Conservation (phyloP, 2,888 invertebrate genomes). For the Trachelus iudaicus region DNA sequence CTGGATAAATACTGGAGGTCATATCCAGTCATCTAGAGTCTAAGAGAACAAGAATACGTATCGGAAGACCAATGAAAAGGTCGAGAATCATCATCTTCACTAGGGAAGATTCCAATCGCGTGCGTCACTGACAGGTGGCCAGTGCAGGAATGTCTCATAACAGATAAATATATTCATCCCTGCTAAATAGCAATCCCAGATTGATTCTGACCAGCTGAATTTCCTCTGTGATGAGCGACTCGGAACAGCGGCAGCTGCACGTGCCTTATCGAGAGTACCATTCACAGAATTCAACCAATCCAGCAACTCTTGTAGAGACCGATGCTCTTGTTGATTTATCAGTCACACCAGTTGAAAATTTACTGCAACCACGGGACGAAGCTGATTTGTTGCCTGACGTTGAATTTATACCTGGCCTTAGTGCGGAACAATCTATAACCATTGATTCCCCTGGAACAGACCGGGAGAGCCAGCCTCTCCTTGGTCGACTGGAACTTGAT, state of each 20-base stretch:
- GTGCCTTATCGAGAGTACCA: slow-evolving; percentile 65
- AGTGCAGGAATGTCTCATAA: slow-evolving; percentile 43
- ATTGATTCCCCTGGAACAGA: slow-evolving; percentile 87
- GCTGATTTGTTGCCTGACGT: slow-evolving; percentile 76
- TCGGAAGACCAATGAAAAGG: slow-evolving; percentile 17
- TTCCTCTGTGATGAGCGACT: slow-evolving; percentile 63
- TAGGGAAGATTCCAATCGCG: slow-evolving; percentile 25
- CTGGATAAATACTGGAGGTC: not conserved
- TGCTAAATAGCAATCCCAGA: slow-evolving; percentile 9
- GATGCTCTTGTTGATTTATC: slow-evolving; percentile 60
- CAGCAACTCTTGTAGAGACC: slow-evolving; percentile 52
- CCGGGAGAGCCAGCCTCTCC: slow-evolving; percentile 94
- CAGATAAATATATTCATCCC: slow-evolving; percentile 31
- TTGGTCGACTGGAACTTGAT: slow-evolving; percentile 82
- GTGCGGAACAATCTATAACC: slow-evolving; percentile 72
- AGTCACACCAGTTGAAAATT: slow-evolving; percentile 26
- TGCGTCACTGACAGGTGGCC: slow-evolving; percentile 53
- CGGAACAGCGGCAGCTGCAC: slow-evolving; percentile 63
- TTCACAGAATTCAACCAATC: slow-evolving; percentile 56
- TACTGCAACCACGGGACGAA: not conserved
- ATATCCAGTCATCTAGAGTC: not conserved
- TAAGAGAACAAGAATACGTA: not conserved
- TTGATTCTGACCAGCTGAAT: slow-evolving; percentile 26
- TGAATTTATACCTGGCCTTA: slow-evolving; percentile 70
- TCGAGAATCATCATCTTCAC: not conserved